Evolutionary conservation across 2,113 vertebrate genomes (phyloP).

Genomic region (Apodemus speciosus): DNA sequence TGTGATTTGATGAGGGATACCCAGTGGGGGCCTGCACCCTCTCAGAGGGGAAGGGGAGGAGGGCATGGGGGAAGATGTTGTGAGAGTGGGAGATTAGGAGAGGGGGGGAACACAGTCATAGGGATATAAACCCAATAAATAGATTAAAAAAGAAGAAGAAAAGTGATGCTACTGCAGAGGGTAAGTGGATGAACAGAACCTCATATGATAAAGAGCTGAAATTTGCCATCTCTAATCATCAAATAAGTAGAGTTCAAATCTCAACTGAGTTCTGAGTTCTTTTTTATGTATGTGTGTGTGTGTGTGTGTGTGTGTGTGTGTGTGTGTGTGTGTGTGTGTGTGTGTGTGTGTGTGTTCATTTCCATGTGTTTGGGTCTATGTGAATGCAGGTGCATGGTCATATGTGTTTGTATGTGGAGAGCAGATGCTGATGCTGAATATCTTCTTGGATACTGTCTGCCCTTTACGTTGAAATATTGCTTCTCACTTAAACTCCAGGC

Average conservation of each 20-base stretch:
- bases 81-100: no score
- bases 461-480: background rate
- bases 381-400: no score
- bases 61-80: no score
- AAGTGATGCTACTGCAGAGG: background rate
- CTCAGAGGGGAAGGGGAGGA: no score
- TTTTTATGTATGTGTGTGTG: background rate
- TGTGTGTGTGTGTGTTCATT: no score
- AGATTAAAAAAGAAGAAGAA: no score
- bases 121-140: no score
- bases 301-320: background rate
- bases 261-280: background rate
- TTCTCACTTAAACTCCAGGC: background rate
- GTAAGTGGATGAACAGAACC: background rate
- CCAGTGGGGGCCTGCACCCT: no score
- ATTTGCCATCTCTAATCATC: background rate
- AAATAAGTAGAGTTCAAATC: background rate
- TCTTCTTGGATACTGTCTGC: background rate
- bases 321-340: background rate
- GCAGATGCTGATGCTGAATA: no score
- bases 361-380: background rate
- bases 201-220: background rate
- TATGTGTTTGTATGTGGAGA: background rate
- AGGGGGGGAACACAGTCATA: no score
- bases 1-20: no score